Evolutionary conservation across 2,797 vertebrate genomes (phyloP).

Genomic region (Scarus forsteni): DNA sequence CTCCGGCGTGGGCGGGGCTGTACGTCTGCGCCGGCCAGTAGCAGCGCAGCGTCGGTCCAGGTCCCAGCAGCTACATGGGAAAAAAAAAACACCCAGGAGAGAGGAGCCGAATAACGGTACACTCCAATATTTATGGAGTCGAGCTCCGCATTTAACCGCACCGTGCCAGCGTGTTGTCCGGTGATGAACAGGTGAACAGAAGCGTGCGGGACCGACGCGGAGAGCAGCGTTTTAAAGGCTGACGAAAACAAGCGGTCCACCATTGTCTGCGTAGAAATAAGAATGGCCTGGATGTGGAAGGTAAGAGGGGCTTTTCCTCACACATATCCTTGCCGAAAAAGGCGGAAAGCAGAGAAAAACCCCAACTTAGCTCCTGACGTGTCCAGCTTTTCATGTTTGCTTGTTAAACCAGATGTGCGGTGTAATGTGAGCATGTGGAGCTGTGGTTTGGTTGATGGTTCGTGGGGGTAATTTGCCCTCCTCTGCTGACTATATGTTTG

Average conservation of each 20-base stretch:
- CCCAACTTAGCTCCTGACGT: background rate
- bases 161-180: constrained; percentile 63
- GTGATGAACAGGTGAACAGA: constrained; percentile 30
- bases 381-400: background rate
- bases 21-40: constrained; percentile 80
- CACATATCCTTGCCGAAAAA: constrained; percentile 16
- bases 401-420: constrained; percentile 38
- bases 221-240: constrained; percentile 57
- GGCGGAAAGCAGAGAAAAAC: no score
- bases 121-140: constrained; percentile 77
- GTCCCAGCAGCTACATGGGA: constrained; percentile 70
- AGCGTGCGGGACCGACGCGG: constrained; percentile 28
- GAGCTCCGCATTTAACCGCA: constrained; percentile 61
- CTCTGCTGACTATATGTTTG: background rate
- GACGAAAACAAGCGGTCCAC: constrained; percentile 65
- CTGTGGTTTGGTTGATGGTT: constrained; percentile 45
- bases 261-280: constrained; percentile 80
- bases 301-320: constrained; percentile 83
- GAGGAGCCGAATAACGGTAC: constrained; percentile 86
- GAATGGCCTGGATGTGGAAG: constrained; percentile 98
- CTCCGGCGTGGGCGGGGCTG: constrained; percentile 77
- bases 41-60: constrained; percentile 72
- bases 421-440: constrained; percentile 16
- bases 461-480: constrained; percentile 36
- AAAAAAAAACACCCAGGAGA: constrained; percentile 50